Evolutionary conservation across 2,888 invertebrate species (phyloP).

Genomic region (Cephus rjabovi): DNA sequence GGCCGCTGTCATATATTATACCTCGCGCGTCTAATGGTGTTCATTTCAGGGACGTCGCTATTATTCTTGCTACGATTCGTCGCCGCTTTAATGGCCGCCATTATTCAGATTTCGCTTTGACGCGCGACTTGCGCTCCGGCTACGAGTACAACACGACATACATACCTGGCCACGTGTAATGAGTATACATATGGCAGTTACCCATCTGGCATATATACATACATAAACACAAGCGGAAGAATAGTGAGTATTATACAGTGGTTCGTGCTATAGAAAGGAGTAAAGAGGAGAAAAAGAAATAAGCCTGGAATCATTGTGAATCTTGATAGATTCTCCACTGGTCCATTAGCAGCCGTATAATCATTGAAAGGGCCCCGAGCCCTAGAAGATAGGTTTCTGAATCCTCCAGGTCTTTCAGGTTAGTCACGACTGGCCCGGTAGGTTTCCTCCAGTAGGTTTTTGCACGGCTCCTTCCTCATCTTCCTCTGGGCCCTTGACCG

Average conservation of each 20-base stretch:
- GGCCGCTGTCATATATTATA: conserved; percentile 31
- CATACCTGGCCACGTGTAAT: not conserved
- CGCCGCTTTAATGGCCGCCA: conserved; percentile 2
- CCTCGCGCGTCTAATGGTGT: conserved; percentile 5
- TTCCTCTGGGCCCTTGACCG: not conserved
- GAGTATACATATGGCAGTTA: not conserved
- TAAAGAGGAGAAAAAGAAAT: not conserved
- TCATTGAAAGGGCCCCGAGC: not conserved
- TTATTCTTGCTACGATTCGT: conserved; percentile 7
- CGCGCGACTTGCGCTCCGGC: not conserved
- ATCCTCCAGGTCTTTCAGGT: not conserved
- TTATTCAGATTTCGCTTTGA: conserved; percentile 1
- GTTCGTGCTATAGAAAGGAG: not conserved
- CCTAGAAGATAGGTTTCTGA: not conserved
- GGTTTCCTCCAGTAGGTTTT: conserved; percentile 3
- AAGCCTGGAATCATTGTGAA: not conserved
- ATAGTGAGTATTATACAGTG: not conserved
- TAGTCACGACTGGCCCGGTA: conserved; percentile 9
- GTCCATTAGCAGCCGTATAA: not conserved
- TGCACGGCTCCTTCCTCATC: not conserved
- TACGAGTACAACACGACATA: not conserved
- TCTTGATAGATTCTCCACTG: not conserved
- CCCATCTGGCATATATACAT: not conserved
- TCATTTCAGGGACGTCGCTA: conserved; percentile 8
- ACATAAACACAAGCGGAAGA: not conserved